These are phyloP conservation scores for Ornithoptera alexandrae DNA, from an alignment of 2,888 invertebrate species.

Conservation along the genomic window DNA sequence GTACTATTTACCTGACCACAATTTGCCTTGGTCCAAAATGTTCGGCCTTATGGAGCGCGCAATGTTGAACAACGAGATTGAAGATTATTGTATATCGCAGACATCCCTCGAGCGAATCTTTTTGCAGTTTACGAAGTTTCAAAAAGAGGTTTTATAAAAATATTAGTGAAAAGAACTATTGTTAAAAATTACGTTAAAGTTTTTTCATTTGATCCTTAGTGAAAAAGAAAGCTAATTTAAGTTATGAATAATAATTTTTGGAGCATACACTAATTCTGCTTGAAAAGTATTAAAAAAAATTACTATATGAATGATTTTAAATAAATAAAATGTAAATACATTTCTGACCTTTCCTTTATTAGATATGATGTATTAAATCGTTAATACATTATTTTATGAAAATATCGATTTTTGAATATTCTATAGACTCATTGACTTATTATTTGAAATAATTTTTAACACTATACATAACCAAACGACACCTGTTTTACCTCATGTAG, in stretches of 20 bases:
- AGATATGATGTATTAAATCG: too few species aligned
- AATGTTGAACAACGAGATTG: slow-evolving; percentile 77
- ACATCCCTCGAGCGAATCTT: slow-evolving; percentile 89
- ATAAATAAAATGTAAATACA: neutral
- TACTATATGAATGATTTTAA: neutral
- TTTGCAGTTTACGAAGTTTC: slow-evolving; percentile 81
- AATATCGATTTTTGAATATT: too few species aligned
- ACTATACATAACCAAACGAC: too few species aligned
- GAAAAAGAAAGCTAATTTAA: too few species aligned
- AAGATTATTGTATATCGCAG: slow-evolving; percentile 88
- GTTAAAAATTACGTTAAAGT: too few species aligned
- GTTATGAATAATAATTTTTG: too few species aligned
- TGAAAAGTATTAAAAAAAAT: neutral
- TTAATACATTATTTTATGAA: too few species aligned
- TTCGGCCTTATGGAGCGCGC: slow-evolving; percentile 84
- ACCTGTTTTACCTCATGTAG: neutral
- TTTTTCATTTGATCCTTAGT: too few species aligned
- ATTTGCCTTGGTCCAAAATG: slow-evolving; percentile 82
- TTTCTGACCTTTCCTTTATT: neutral
- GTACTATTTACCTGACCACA: slow-evolving; percentile 81
- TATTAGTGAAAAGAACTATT: too few species aligned
- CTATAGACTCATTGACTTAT: too few species aligned
- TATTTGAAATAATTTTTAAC: too few species aligned
- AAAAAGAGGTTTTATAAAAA: slow-evolving; percentile 35
- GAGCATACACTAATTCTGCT: neutral